Conservation (phyloP, 2,113 vertebrate genomes). For the Ictalurus furcatus region DNA sequence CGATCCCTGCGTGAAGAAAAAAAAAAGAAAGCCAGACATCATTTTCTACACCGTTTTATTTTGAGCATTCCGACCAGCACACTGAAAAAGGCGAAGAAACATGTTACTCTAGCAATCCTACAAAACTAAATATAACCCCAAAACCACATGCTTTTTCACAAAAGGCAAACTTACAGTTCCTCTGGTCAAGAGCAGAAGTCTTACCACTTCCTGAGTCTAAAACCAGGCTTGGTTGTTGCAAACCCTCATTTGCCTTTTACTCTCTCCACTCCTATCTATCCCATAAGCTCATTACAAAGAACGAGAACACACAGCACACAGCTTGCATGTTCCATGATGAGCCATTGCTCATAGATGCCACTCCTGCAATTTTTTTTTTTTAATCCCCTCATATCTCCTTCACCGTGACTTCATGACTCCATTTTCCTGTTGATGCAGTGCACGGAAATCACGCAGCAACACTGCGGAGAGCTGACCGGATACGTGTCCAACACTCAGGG, state of each 20-base stretch:
- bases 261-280: not conserved
- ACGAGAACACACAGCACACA: not conserved
- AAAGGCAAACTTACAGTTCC: conserved; percentile 15
- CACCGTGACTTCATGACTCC: conserved; percentile 17
- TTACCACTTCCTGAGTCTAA: conserved; percentile 31
- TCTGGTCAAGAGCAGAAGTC: conserved; percentile 39
- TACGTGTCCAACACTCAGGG: conserved; percentile 23
- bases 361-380: not conserved
- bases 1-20: conserved; percentile 8
- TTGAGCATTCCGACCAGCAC: not conserved
- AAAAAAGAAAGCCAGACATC: not conserved
- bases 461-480: conserved; percentile 40
- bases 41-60: conserved; percentile 4
- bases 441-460: conserved; percentile 39
- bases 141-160: conserved; percentile 1
- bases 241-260: conserved; percentile 8
- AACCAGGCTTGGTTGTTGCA: not conserved
- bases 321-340: not conserved
- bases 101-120: not conserved
- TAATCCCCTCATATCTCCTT: not conserved
- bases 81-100: not conserved
- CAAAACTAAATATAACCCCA: conserved; percentile 30
- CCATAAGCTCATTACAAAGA: not conserved
- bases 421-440: conserved; percentile 53
- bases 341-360: not conserved